Conservation (phyloP, 1,140 invertebrate species). For the Trichonephila inaurata region DNA sequence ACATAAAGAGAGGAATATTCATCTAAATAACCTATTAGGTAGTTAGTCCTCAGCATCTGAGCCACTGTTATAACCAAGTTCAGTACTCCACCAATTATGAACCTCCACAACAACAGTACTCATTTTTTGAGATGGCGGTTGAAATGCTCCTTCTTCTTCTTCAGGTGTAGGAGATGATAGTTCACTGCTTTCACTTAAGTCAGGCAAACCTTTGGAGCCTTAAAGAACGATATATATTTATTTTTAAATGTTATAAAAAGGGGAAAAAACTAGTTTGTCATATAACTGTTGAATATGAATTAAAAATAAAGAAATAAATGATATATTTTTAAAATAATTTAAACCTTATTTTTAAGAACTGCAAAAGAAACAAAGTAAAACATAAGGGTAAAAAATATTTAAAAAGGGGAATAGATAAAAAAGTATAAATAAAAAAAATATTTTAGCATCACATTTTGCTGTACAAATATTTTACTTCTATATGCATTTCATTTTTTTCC, state of each 20-base stretch:
- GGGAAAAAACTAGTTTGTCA: no score
- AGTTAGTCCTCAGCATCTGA: slow-evolving; percentile 78
- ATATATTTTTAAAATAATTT: no score
- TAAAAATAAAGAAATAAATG: neutral
- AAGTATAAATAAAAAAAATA: no score
- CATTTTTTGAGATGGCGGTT: slow-evolving; percentile 80
- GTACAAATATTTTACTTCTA: no score
- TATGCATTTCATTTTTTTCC: no score
- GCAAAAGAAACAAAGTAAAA: no score
- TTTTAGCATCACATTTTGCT: no score
- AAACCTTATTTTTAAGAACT: no score
- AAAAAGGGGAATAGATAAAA: no score
- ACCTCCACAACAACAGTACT: slow-evolving; percentile 79
- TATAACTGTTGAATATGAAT: neutral
- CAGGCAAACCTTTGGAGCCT: slow-evolving; percentile 81
- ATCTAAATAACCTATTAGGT: slow-evolving; percentile 14
- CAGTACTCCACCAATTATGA: slow-evolving; percentile 80
- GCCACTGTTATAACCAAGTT: slow-evolving; percentile 80
- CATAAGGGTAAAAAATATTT: no score
- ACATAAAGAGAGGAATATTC: slow-evolving; percentile 5
- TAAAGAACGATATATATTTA: neutral
- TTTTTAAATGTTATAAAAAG: neutral
- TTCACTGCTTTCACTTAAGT: slow-evolving; percentile 80
- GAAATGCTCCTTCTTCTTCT: slow-evolving; percentile 78
- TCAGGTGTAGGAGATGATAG: slow-evolving; percentile 78